These are phyloP conservation scores for Echeneis naucrates DNA, from an alignment of 2,797 vertebrate species.

Conservation along the genomic window DNA sequence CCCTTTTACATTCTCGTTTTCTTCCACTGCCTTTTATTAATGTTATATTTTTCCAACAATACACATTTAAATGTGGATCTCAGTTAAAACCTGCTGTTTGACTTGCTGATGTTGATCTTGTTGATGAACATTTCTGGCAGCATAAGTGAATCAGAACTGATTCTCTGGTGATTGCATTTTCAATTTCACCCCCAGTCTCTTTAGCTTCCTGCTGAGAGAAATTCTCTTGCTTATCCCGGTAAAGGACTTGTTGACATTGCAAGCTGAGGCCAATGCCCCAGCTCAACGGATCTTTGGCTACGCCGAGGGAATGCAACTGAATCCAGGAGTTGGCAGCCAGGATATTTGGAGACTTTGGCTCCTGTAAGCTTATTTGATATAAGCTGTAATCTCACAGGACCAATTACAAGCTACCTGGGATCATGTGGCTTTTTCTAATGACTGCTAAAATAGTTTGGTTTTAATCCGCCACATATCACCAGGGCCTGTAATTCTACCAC, in stretches of 20 bases:
- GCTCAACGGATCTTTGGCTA: conserved; percentile 50
- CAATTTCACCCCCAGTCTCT: conserved; percentile 13
- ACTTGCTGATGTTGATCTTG: too few species aligned
- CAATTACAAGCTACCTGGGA: conserved; percentile 59
- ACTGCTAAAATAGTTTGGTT: conserved; percentile 38
- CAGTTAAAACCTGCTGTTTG: background rate
- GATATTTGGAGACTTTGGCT: conserved; percentile 43
- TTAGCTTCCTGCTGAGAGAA: conserved; percentile 37
- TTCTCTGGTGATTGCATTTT: background rate
- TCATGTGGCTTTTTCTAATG: conserved; percentile 51
- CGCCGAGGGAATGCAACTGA: conserved; percentile 24
- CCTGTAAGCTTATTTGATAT: conserved; percentile 46
- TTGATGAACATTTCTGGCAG: conserved; percentile 24
- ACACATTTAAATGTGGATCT: background rate
- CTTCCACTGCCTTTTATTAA: background rate
- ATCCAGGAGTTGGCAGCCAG: conserved; percentile 43
- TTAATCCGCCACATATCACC: conserved; percentile 50
- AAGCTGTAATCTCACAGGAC: conserved; percentile 55
- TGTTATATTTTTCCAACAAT: background rate
- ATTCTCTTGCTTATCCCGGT: conserved; percentile 39
- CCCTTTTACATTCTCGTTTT: conserved; percentile 11
- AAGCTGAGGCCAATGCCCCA: conserved; percentile 20
- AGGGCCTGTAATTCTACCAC: conserved; percentile 14
- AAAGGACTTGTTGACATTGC: conserved; percentile 61
- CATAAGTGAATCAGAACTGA: conserved; percentile 20